Conservation (phyloP, 2,113 vertebrate species). For the Macrotus californicus region DNA sequence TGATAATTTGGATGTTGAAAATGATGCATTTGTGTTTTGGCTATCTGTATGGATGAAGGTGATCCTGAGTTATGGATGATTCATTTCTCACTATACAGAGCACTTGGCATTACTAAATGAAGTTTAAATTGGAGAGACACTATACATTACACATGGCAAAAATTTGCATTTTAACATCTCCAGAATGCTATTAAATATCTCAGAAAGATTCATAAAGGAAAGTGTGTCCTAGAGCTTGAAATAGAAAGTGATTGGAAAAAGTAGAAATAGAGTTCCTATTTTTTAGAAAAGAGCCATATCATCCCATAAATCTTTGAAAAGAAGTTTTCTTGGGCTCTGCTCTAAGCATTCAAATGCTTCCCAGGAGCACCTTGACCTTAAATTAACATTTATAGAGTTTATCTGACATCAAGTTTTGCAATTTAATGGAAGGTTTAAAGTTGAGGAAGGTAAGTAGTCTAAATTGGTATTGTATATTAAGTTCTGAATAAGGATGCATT, state of each 20-base stretch:
- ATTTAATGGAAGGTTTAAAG: conserved; percentile 70
- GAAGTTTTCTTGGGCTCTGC: conserved; percentile 68
- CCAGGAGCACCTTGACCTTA: conserved; percentile 74
- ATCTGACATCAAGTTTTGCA: conserved; percentile 67
- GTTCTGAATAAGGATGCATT: conserved; percentile 61
- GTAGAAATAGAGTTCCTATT: conserved; percentile 66
- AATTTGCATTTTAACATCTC: conserved; percentile 72
- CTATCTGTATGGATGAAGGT: not conserved
- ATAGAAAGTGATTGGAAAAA: conserved; percentile 71
- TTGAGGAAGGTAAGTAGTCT: conserved; percentile 70
- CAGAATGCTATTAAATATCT: conserved; percentile 68
- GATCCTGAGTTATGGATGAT: not conserved
- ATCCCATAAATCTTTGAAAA: conserved; percentile 71
- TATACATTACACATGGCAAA: conserved; percentile 53
- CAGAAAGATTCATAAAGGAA: conserved; percentile 67
- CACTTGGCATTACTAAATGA: conserved; percentile 52
- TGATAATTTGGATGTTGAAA: conserved; percentile 25
- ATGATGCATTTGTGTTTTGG: conserved; percentile 11
- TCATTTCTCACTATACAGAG: conserved; percentile 17
- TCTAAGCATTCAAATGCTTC: conserved; percentile 70
- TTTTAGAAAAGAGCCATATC: conserved; percentile 70
- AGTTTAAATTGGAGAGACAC: conserved; percentile 57
- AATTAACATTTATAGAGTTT: conserved; percentile 77
- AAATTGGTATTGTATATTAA: conserved; percentile 74
- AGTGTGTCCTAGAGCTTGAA: conserved; percentile 72